Conservation (phyloP, 2,113 vertebrate genomes). For the Falcunculus frontatus region DNA sequence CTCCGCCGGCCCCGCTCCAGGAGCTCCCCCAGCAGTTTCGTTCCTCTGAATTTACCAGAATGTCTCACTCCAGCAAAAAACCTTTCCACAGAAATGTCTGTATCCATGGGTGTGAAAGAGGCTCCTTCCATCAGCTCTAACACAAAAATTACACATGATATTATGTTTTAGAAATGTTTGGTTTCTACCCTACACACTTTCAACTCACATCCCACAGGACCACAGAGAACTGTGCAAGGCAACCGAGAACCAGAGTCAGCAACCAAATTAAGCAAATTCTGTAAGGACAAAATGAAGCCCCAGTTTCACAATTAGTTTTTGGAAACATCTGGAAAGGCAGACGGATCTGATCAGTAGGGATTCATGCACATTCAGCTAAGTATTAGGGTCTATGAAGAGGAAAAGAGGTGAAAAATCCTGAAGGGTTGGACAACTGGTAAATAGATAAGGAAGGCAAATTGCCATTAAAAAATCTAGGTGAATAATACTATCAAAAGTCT, state of each 20-base stretch:
- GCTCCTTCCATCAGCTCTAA: not conserved
- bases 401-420: not conserved
- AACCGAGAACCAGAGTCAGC: not conserved
- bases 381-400: not conserved
- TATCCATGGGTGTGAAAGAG: not conserved
- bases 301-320: not conserved
- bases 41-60: not conserved
- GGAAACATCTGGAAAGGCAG: not conserved
- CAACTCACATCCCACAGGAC: not conserved
- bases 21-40: not conserved
- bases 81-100: not conserved
- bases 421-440: not conserved
- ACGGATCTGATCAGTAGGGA: not conserved
- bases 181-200: not conserved
- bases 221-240: not conserved
- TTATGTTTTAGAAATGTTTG: not conserved
- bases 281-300: not conserved
- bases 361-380: not conserved
- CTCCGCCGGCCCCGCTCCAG: no score
- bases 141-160: not conserved
- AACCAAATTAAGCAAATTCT: not conserved
- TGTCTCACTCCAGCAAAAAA: not conserved
- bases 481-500: not conserved
- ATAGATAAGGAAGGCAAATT: not conserved
- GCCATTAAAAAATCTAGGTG: not conserved